Percentiles rank a stretch among this genome's conserved stretches.
Conservation (phyloP, 1,140 invertebrate species). For the Macrotrachela quadricornifera region DNA sequence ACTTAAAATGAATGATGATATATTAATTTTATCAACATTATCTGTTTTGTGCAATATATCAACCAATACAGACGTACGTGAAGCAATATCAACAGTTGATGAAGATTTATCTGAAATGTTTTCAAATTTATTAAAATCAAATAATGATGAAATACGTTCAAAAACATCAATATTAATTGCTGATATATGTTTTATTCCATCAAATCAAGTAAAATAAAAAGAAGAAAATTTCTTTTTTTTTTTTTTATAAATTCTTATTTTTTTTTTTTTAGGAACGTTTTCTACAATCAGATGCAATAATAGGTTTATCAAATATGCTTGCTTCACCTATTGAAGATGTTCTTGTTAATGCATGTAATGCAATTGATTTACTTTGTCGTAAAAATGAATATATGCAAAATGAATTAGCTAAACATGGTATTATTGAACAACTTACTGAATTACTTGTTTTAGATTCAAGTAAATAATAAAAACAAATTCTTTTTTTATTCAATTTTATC, state of each 20-base stretch:
- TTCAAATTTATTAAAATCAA: conserved; percentile 15
- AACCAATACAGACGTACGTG: conserved; percentile 17
- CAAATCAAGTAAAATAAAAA: no score
- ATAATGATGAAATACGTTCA: conserved; percentile 26
- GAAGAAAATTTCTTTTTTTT: no score
- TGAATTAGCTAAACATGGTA: background rate
- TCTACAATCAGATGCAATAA: no score
- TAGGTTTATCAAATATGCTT: conserved; percentile 10
- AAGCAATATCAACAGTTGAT: conserved; percentile 15
- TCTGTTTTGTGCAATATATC: conserved; percentile 28
- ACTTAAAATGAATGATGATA: conserved; percentile 17
- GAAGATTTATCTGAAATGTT: conserved; percentile 19
- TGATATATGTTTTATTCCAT: conserved; percentile 17
- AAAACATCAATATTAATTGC: conserved; percentile 24
- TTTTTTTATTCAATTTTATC: background rate
- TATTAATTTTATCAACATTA: conserved; percentile 20
- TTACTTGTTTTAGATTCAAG: conserved; percentile 7
- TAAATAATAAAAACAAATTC: background rate
- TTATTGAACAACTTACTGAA: background rate
- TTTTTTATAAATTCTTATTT: no score
- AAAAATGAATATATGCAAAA: conserved; percentile 1
- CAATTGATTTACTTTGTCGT: conserved; percentile 15
- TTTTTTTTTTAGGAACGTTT: no score
- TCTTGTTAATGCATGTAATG: conserved; percentile 27
- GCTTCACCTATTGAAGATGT: conserved; percentile 27